phyloP scores from a whole-genome alignment of 2,888 invertebrate species.

The Chrysolina haemoptera region DNA sequence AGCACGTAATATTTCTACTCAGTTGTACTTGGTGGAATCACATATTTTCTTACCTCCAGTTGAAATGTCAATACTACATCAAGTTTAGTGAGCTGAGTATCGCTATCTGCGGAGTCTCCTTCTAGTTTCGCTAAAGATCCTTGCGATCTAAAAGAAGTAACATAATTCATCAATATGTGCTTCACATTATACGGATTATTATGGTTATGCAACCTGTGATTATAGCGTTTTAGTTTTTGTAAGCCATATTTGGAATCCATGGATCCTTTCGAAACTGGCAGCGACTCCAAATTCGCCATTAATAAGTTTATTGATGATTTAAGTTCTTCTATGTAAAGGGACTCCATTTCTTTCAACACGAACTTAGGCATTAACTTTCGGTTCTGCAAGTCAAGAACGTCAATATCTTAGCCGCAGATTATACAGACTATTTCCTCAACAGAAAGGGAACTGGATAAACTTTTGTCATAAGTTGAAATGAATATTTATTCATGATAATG shows the following conservation, averaged over 20 bases:
- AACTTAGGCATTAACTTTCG: constrained; percentile 99
- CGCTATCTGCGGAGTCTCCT: constrained; percentile 94
- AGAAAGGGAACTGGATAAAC: constrained; percentile 25
- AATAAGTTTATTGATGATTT: constrained; percentile 97
- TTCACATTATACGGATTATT: constrained; percentile 71
- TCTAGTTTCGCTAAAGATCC: constrained; percentile 94
- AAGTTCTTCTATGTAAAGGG: constrained; percentile 97
- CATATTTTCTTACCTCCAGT: constrained; percentile 80
- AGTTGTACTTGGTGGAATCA: constrained; percentile 1
- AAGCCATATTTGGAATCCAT: constrained; percentile 98
- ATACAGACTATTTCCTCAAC: constrained; percentile 16
- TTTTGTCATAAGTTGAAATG: no score
- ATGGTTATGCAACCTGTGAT: constrained; percentile 88
- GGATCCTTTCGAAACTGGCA: constrained; percentile 98
- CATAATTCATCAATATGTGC: constrained; percentile 71
- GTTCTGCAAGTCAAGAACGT: constrained; percentile 75
- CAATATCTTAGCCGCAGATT: constrained; percentile 23
- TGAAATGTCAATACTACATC: constrained; percentile 98
- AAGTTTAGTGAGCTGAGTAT: constrained; percentile 96
- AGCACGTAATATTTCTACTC: constrained; percentile 6
- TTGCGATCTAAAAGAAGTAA: constrained; percentile 83
- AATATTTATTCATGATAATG: no score
- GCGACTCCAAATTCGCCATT: constrained; percentile 98
- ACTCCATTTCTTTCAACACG: constrained; percentile 99
- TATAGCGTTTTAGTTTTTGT: constrained; percentile 98